Percentiles rank a stretch among this genome's conserved stretches.
Evolutionary conservation across 2,113 vertebrate genomes (phyloP).

Genomic region (Scophthalmus maximus): DNA sequence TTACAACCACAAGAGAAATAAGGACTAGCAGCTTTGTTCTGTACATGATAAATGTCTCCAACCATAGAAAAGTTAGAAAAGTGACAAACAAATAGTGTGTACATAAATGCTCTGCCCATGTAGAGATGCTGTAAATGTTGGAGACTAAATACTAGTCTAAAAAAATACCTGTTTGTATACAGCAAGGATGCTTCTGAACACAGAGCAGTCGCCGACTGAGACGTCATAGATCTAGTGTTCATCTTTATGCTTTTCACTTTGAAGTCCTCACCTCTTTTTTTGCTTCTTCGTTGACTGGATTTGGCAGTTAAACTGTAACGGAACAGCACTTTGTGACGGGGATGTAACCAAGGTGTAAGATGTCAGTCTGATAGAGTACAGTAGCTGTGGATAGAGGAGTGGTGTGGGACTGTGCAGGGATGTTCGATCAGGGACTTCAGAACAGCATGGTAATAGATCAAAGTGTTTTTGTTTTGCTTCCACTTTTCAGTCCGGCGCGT

Average conservation of each 20-base stretch:
- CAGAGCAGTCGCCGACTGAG: conserved; percentile 39
- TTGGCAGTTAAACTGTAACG: conserved; percentile 41
- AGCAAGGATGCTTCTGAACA: conserved; percentile 53
- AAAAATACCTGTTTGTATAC: conserved; percentile 78
- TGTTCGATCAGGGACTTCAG: conserved; percentile 1
- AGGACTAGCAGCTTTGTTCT: conserved; percentile 99
- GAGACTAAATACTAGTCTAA: conserved; percentile 82
- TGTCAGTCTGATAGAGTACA: conserved; percentile 13
- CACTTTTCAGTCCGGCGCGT: conserved; percentile 15
- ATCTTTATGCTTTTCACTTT: conserved; percentile 28
- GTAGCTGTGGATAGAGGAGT: conserved; percentile 5
- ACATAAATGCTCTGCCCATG: conserved; percentile 88
- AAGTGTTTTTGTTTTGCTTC: conserved; percentile 36
- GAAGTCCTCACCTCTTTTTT: conserved; percentile 33
- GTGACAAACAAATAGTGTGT: conserved; percentile 91
- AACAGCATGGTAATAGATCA: conserved; percentile 26
- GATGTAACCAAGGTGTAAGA: conserved; percentile 23
- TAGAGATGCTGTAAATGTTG: conserved; percentile 78
- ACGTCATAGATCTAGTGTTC: conserved; percentile 37
- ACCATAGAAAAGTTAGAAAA: conserved; percentile 99
- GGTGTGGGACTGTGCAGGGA: conserved; percentile 25
- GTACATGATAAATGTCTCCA: conserved; percentile 95
- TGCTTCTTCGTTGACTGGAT: conserved; percentile 32
- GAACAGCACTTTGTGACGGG: conserved; percentile 63
- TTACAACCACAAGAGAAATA: conserved; percentile 96